Base-by-base conservation (phyloP, 1,140 invertebrate species). In the Dreissena rostriformis region DNA sequence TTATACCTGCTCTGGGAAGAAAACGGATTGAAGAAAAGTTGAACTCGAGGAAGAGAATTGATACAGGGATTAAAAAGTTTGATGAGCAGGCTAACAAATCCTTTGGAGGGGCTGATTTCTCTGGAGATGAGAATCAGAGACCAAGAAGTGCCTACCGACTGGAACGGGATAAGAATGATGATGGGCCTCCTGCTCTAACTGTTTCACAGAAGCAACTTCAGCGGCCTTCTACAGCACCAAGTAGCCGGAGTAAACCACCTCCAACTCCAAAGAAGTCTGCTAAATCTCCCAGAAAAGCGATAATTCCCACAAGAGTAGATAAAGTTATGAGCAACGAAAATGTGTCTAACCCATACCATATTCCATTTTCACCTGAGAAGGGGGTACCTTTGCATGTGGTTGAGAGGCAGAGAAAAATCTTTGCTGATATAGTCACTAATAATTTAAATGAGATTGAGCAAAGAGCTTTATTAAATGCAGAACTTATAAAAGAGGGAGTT, bases 21-120 rank as follows among this genome's bases (percentile, higher is more conserved):
- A 88, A 86, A 76, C 72, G 90, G 72, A 88, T 91, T 61, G 88
- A 90, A 28, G 88, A 88, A 49, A 86, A 90, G 49, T 67, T 89
- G 66, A 86, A 85, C 15, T 88, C 86, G 24, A 89, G 88, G 68
- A 89, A 90, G 75, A 84, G 80, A 68, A 86, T 91, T 19, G 89
- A 90, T 73, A 91, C 89, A 28, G 90, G 90, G 14, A 78, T 90
- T 17, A 86, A 85, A n/a, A 83, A 73, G 72, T 82, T 89, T 76
- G 87, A 90, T 74, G 76, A 86, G 7, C 24, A 86, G 29, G 52
- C 81, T 17, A 90, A 90, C 68, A 85, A 81, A 55, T 86, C 84
- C 52, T 89, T 89, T 88, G 88, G 88, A 51, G 89, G 88, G 65
- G 86, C 28, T 52, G 84, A 88, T 55, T 87, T 86, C 70, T 52